A percentile compares a stretch with the other conserved stretches of the same genome.
Evolutionary conservation across 2,113 vertebrate species (phyloP).

Genomic region (Thymallus thymallus): DNA sequence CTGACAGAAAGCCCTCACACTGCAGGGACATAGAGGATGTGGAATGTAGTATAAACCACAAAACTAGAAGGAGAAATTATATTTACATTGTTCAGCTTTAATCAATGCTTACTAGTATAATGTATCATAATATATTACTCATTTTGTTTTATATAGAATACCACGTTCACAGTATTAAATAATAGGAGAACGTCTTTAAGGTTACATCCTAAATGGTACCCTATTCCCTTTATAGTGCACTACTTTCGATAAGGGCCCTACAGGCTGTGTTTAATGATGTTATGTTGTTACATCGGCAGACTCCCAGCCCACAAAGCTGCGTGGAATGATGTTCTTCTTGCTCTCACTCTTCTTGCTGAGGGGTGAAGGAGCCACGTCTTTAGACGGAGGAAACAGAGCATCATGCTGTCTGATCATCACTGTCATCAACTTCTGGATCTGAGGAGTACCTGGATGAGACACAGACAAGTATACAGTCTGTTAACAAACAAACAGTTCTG

Average conservation of each 20-base stretch:
- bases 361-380: constrained; percentile 74
- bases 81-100: neutral
- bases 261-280: no score
- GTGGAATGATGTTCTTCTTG: constrained; percentile 73
- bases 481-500: no score
- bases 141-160: no score
- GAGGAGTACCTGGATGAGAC: constrained; percentile 81
- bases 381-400: constrained; percentile 83
- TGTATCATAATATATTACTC: no score
- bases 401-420: constrained; percentile 90
- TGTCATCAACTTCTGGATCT: constrained; percentile 94
- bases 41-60: neutral
- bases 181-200: neutral
- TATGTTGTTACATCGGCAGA: constrained; percentile 72
- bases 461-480: neutral
- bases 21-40: constrained; percentile 32
- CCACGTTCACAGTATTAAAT: no score
- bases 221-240: neutral
- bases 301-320: constrained; percentile 94
- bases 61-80: neutral
- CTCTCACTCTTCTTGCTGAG: constrained; percentile 63
- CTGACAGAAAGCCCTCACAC: constrained; percentile 65
- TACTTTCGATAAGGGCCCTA: neutral
- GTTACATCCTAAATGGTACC: neutral
- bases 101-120: no score